A percentile compares a stretch with the other conserved stretches of the same genome.
Evolutionary conservation across 2,888 invertebrate species (phyloP).

Genomic region (Phymatocera aterrima): DNA sequence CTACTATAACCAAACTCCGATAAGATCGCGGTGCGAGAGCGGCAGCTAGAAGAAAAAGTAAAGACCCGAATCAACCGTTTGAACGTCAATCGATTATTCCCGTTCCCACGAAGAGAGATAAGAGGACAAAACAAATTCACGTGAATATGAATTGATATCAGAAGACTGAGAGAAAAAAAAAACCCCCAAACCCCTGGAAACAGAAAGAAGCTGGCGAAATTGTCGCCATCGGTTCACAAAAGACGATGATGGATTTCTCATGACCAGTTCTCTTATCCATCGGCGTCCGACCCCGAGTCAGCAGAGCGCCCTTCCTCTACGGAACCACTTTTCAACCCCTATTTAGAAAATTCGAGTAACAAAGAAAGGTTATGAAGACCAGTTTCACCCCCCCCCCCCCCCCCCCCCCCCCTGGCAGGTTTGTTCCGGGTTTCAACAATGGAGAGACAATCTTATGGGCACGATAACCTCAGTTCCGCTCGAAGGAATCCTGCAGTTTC

Average conservation of each 20-base stretch:
- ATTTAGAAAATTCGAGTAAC: not conserved
- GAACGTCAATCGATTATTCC: not conserved
- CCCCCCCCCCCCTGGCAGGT: not conserved
- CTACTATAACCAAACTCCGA: not conserved
- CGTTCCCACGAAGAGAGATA: not conserved
- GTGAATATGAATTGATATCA: no score
- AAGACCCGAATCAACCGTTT: no score
- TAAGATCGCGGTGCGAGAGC: constrained; percentile 22
- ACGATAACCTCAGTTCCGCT: constrained; percentile 8
- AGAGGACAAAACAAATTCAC: not conserved
- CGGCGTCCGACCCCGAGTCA: not conserved
- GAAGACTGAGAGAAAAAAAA: no score
- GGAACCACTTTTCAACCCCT: constrained; percentile 19
- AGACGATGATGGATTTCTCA: not conserved
- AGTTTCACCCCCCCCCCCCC: not conserved
- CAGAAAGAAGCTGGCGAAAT: not conserved
- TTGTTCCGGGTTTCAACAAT: not conserved
- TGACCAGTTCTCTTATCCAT: not conserved
- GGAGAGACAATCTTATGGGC: constrained; percentile 25
- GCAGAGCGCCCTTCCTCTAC: not conserved
- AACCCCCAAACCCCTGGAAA: not conserved
- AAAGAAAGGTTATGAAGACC: constrained; percentile 3
- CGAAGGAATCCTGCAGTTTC: not conserved
- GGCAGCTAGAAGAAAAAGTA: not conserved
- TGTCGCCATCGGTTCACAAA: not conserved